Conservation (phyloP, 2,797 vertebrate genomes). For the Gadopsis marmoratus region DNA sequence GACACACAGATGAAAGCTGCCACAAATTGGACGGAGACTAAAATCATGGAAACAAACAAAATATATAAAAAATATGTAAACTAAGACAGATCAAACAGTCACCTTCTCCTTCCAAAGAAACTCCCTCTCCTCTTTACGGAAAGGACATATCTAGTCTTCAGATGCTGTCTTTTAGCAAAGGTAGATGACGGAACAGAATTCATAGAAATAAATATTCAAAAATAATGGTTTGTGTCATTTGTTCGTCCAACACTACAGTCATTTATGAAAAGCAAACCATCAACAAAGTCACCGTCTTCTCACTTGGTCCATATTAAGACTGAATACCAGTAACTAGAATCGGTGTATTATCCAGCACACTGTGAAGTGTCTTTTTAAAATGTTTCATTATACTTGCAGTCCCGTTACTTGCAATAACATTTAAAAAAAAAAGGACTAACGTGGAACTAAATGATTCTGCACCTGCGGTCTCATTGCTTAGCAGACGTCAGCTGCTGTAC, state of each 20-base stretch:
- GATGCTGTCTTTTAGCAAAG: not conserved
- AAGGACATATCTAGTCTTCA: not conserved
- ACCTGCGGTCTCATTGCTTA: not conserved
- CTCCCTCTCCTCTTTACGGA: not conserved
- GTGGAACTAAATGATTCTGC: not conserved
- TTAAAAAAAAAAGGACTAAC: not conserved
- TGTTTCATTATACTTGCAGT: not conserved
- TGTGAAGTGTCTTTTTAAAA: not conserved
- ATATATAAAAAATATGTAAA: too few species aligned
- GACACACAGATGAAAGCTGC: constrained; percentile 44
- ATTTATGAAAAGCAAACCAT: not conserved
- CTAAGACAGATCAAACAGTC: not conserved
- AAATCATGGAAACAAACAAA: constrained; percentile 32
- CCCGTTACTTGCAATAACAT: not conserved
- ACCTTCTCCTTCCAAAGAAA: not conserved
- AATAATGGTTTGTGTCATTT: not conserved
- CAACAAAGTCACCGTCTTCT: not conserved
- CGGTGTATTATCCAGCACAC: not conserved
- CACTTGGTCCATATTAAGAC: not conserved
- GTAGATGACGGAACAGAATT: not conserved
- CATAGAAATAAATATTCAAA: not conserved
- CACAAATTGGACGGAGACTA: constrained; percentile 36
- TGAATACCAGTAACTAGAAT: not conserved
- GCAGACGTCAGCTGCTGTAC: not conserved
- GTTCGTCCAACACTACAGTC: not conserved